Evolutionary conservation across 2,113 vertebrate species (phyloP).

Genomic region (Catagonus wagneri): DNA sequence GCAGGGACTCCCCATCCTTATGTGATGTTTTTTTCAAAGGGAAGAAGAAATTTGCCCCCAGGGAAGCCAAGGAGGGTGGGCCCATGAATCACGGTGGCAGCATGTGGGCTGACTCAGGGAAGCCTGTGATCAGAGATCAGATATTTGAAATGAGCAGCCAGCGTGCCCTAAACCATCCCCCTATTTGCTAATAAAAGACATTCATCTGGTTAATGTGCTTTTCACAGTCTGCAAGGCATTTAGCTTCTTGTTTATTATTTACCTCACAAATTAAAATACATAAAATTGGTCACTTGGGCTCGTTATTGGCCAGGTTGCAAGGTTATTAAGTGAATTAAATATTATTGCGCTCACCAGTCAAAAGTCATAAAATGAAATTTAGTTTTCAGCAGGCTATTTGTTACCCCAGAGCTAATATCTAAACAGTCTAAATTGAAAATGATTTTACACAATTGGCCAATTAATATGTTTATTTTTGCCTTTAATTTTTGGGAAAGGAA

Average conservation of each 20-base stretch:
- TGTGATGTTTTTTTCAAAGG: not conserved
- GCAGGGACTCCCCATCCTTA: not conserved
- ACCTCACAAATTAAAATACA: slow-evolving; percentile 84
- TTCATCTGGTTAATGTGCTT: slow-evolving; percentile 77
- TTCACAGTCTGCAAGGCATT: slow-evolving; percentile 73
- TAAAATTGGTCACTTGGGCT: slow-evolving; percentile 82
- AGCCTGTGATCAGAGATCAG: slow-evolving; percentile 52
- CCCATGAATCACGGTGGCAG: not conserved
- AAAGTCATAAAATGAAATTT: slow-evolving; percentile 78
- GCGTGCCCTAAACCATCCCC: slow-evolving; percentile 46
- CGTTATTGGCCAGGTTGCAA: slow-evolving; percentile 81
- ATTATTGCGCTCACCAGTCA: slow-evolving; percentile 78
- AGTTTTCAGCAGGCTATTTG: slow-evolving; percentile 66
- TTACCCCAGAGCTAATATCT: slow-evolving; percentile 76
- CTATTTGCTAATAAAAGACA: slow-evolving; percentile 79
- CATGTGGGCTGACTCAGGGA: not conserved
- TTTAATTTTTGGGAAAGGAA: slow-evolving; percentile 53
- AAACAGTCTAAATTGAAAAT: slow-evolving; percentile 79
- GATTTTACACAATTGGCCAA: slow-evolving; percentile 80
- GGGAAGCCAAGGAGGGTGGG: not conserved
- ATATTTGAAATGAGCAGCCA: slow-evolving; percentile 59
- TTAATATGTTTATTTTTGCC: slow-evolving; percentile 80
- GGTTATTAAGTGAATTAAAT: slow-evolving; percentile 84
- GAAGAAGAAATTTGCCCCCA: not conserved
- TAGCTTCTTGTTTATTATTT: slow-evolving; percentile 84